These are phyloP conservation scores for Calameuta idolon DNA, from an alignment of 2,888 invertebrate genomes.

Conservation along the genomic window DNA sequence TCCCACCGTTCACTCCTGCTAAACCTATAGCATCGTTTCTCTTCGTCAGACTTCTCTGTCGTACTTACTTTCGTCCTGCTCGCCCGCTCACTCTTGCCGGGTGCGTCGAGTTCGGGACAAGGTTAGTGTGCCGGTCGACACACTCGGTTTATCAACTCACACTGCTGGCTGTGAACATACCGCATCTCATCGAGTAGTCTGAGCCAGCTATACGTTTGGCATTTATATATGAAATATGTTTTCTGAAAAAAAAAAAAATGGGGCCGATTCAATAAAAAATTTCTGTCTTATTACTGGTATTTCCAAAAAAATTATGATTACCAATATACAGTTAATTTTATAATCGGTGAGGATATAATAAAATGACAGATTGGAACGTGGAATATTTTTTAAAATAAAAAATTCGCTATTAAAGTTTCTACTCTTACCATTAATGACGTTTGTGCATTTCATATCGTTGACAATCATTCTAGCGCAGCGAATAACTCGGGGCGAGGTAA, in stretches of 20 bases:
- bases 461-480: neutral
- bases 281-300: neutral
- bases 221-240: neutral
- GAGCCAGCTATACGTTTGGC: neutral
- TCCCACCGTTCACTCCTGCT: neutral
- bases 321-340: neutral
- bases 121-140: slow-evolving; percentile 55
- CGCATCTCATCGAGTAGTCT: neutral
- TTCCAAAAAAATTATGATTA: neutral
- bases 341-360: neutral
- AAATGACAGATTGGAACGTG: neutral
- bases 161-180: neutral
- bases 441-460: neutral
- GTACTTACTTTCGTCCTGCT: neutral
- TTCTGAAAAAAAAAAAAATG: neutral
- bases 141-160: slow-evolving; percentile 38
- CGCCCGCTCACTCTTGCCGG: slow-evolving; percentile 7
- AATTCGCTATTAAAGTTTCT: neutral
- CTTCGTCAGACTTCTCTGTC: neutral
- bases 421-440: neutral
- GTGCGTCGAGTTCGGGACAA: slow-evolving; percentile 50
- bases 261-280: neutral
- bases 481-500: neutral
- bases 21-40: neutral
- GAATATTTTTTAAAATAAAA: neutral